Conservation (phyloP, 2,113 vertebrate species). For the Festucalex cinctus region DNA sequence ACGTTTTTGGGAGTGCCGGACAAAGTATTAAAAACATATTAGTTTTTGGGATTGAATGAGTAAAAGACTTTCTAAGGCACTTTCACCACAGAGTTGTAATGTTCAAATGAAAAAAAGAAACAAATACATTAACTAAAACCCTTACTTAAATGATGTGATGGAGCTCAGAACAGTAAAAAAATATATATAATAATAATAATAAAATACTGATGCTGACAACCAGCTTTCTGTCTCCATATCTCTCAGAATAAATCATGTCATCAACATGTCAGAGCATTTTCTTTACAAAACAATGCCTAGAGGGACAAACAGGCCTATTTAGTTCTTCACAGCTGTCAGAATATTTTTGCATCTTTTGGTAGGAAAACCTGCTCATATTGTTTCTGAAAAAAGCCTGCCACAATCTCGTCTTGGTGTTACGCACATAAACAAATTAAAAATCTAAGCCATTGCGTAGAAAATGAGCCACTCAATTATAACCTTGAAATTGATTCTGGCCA, state of each 20-base stretch:
- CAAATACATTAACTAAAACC: constrained; percentile 58
- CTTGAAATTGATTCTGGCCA: constrained; percentile 72
- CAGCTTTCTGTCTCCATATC: constrained; percentile 55
- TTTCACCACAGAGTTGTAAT: constrained; percentile 64
- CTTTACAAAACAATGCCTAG: constrained; percentile 58
- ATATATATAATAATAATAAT: too few species aligned
- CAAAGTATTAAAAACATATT: too few species aligned
- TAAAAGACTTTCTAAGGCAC: constrained; percentile 53
- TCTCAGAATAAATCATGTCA: constrained; percentile 48
- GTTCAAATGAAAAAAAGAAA: constrained; percentile 57
- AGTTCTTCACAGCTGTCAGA: constrained; percentile 65
- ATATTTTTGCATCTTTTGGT: constrained; percentile 58
- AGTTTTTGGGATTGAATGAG: too few species aligned
- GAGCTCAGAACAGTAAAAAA: constrained; percentile 51
- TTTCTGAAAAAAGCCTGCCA: constrained; percentile 48
- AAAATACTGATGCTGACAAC: constrained; percentile 49
- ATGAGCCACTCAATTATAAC: constrained; percentile 69
- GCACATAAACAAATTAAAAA: constrained; percentile 68
- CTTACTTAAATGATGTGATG: constrained; percentile 69
- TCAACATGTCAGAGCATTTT: constrained; percentile 52
- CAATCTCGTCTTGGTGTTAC: constrained; percentile 54
- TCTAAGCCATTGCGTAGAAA: constrained; percentile 57
- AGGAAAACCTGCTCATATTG: constrained; percentile 55
- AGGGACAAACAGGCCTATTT: constrained; percentile 61
- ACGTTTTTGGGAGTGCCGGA: too few species aligned